These are phyloP conservation scores for Mechanitis mazaeus DNA, from an alignment of 2,888 invertebrate species.

Conservation along the genomic window DNA sequence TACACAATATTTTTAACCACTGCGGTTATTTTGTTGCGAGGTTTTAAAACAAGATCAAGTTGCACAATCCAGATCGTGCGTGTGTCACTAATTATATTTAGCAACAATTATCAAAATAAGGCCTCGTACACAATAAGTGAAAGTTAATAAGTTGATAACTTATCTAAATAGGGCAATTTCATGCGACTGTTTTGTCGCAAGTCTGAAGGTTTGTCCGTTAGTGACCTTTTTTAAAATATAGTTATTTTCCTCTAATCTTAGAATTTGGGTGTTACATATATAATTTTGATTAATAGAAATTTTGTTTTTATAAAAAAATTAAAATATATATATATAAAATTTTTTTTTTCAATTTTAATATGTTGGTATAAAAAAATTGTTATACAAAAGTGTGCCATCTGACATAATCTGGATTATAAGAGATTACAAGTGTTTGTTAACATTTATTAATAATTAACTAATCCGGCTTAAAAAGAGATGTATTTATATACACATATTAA, in stretches of 20 bases:
- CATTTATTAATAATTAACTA: conserved; percentile 2
- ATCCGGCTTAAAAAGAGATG: background rate
- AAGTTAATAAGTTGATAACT: conserved; percentile 11
- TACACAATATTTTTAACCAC: background rate
- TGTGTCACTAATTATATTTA: conserved; percentile 20
- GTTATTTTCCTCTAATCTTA: too few species aligned
- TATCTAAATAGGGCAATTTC: background rate
- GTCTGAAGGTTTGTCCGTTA: too few species aligned
- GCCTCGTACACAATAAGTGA: conserved; percentile 11
- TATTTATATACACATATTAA: background rate
- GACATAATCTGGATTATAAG: background rate
- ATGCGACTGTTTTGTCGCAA: background rate
- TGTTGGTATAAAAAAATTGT: too few species aligned
- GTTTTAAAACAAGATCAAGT: conserved; percentile 13
- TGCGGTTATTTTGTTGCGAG: conserved; percentile 14
- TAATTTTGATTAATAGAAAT: too few species aligned
- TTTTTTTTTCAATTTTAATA: too few species aligned
- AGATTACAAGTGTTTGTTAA: background rate
- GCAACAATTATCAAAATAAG: conserved; percentile 17
- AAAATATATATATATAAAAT: too few species aligned
- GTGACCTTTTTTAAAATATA: too few species aligned
- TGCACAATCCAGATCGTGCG: conserved; percentile 14
- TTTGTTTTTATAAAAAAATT: too few species aligned
- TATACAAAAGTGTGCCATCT: too few species aligned
- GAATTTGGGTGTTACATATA: too few species aligned